phyloP scores from a whole-genome alignment of 2,888 invertebrate genomes.

The Pammene aurita region DNA sequence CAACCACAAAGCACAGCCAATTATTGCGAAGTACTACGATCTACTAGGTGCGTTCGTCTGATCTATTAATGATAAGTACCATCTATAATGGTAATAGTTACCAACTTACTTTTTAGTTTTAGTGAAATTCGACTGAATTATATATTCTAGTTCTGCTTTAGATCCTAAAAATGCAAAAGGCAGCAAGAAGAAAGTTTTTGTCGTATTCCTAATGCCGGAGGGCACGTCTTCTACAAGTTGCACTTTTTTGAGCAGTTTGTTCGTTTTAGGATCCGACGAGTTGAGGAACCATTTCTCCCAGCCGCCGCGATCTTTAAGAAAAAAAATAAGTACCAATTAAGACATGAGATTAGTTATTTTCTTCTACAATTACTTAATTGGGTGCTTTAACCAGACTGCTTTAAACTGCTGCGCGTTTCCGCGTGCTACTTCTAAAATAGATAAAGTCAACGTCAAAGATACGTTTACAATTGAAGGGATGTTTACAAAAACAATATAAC shows the following conservation, averaged over 20 bases:
- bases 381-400: no score
- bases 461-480: no score
- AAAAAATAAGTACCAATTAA: not conserved
- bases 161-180: conserved; percentile 91
- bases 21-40: no score
- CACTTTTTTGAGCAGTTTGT: conserved; percentile 85
- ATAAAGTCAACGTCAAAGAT: no score
- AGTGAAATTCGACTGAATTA: conserved; percentile 88
- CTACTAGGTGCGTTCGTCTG: no score
- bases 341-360: no score
- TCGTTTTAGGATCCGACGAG: conserved; percentile 85
- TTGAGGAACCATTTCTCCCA: conserved; percentile 90
- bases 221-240: conserved; percentile 86
- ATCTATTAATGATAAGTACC: no score
- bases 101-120: conserved; percentile 62
- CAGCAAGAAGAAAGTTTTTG: conserved; percentile 90
- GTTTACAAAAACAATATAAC: no score
- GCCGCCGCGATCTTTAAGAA: conserved; percentile 85
- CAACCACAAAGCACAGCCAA: no score
- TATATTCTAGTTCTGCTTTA: conserved; percentile 86
- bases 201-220: conserved; percentile 88
- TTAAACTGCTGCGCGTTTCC: no score
- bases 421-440: no score
- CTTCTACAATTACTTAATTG: no score
- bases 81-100: not conserved